Base-by-base conservation (phyloP, 1,140 invertebrate species). In the Mactra quadrangularis region DNA sequence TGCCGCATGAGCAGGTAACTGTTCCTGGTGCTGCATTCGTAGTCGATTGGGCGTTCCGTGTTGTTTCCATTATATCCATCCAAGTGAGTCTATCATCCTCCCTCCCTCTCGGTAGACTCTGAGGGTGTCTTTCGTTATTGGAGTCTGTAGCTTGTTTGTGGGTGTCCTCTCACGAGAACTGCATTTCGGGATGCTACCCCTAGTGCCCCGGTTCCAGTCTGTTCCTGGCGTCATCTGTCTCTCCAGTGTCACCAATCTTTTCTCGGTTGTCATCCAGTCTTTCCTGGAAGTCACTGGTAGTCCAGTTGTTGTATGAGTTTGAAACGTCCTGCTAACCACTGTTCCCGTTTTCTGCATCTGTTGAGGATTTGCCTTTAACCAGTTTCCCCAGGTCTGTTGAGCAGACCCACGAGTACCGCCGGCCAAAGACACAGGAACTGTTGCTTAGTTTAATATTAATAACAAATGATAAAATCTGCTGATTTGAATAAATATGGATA, bases 171-270 rank as follows among this genome's bases (percentile, higher is more conserved):
- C 70, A 25, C 68, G 55, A 64, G 59, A 47, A 66, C 79, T 82
- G 68, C 68, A 74, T 1, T 31, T 62, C 47, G 79, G 68, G 79
- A 29, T 74, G 79, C 79, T 41, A 60, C 22, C 66, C 78, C 35
- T 52, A 60, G 22, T 50, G 33, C 41, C 78, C 68, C 53, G 15
- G 25, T 15, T 25, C 68, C 57, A 74, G 59, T 72, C 53, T 74
- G 27, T 82, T 72, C 79, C 79, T 66, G 47, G 57, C 38, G 68
- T 64, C 55, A 82, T 66, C 57, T 82, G 68, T 82, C 79, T 72
- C 29, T 82, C 38, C 68, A 62, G 53, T 47, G 66, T 82, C 79
- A 74, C 79, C 77, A 41, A 71, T 71, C 50, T 81, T n/a, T 81
- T 47, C 66, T 81, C 41, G 66, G 64, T 81, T 71, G 77, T 52